Evolutionary conservation across 2,888 invertebrate genomes (phyloP), one percentile per base, ranked within the genome.

Genomic region (Diarsia brunnea): DNA sequence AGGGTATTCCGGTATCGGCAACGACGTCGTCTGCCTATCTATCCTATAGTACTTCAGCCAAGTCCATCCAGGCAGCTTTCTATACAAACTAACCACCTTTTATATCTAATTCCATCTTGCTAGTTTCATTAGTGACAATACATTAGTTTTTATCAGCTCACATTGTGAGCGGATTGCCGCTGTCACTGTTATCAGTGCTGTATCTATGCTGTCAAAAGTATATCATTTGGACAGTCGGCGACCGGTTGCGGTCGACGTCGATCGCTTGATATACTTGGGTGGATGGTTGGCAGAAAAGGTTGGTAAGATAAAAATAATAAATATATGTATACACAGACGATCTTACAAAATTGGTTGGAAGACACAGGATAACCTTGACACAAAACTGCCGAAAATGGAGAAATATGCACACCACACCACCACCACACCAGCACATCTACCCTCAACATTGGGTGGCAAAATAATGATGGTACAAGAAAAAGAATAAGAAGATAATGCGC

Each of bases 151-250:
- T 87, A 86, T 91, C 88, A 84, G 84, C 75, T 76, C 70, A 81
- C 88, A 90, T 86, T 90, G 88, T 88, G 87, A 88, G 90, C 89
- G 83, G 89, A 86, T 90, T 91, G 87, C 89, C 88, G 89, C 91
- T 92, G 91, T 91, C 95, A 91, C 78, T 91, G 81, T 90, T 92
- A 94, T 95, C 94, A 86, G 67, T 72, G 73, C 88, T 89, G 91
- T 92, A 94, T 95, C 93, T 88, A 83, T 66, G 81, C 93, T 92
- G 95, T 95, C 95, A 95, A 93, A 95, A 93, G 93, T 93, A 92
- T 94, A 94, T 94, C 94, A 93, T 91, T 92, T 91, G 87, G 88
- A 90, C 88, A 90, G 84, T 87, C 81, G 87, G 88, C 74, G 87
- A 89, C 92, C 90, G 90, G 92, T 89, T 88, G 89, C 85, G 85